These are phyloP conservation scores for Drosophila borborema DNA, from an alignment of 2,888 invertebrate species.

Conservation along the genomic window DNA sequence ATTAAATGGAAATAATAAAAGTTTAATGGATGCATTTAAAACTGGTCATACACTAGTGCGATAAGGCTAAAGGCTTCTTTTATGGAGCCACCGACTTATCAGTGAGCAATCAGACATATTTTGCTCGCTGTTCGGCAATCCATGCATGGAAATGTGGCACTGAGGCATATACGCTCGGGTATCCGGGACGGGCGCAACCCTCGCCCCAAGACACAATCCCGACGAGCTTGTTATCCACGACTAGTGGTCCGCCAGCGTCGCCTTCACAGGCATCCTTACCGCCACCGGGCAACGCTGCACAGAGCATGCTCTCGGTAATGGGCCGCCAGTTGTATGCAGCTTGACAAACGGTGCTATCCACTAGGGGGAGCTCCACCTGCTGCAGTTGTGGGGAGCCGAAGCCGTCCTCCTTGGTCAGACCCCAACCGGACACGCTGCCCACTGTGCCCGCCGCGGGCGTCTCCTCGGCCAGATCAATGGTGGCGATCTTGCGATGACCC, in stretches of 20 bases:
- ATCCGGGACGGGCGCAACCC: slow-evolving; percentile 68
- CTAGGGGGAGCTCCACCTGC: slow-evolving; percentile 65
- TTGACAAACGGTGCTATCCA: slow-evolving; percentile 56
- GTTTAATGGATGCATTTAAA: slow-evolving; percentile 42
- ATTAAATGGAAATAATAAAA: slow-evolving; percentile 44
- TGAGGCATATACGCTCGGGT: slow-evolving; percentile 72
- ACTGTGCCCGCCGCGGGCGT: slow-evolving; percentile 53
- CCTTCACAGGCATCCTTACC: slow-evolving; percentile 78
- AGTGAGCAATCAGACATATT: slow-evolving; percentile 2
- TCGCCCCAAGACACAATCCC: slow-evolving; percentile 79
- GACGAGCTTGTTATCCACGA: slow-evolving; percentile 41
- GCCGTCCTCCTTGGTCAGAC: slow-evolving; percentile 62
- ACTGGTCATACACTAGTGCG: slow-evolving; percentile 18
- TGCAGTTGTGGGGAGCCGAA: slow-evolving; percentile 52
- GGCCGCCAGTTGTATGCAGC: slow-evolving; percentile 63
- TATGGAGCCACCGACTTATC: slow-evolving; percentile 15
- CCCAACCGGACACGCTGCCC: slow-evolving; percentile 78
- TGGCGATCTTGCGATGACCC: slow-evolving; percentile 42
- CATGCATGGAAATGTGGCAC: slow-evolving; percentile 58
- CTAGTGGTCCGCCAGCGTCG: slow-evolving; percentile 73
- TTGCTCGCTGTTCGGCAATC: slow-evolving; percentile 48
- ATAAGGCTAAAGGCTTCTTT: slow-evolving; percentile 20
- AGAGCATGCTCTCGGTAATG: slow-evolving; percentile 71
- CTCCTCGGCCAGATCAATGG: slow-evolving; percentile 52
- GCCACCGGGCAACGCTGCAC: slow-evolving; percentile 63